Percentiles rank a stretch among this genome's conserved stretches.
Evolutionary conservation across 2,888 invertebrate species (phyloP).

Genomic region (Amphipyra tragopoginis): DNA sequence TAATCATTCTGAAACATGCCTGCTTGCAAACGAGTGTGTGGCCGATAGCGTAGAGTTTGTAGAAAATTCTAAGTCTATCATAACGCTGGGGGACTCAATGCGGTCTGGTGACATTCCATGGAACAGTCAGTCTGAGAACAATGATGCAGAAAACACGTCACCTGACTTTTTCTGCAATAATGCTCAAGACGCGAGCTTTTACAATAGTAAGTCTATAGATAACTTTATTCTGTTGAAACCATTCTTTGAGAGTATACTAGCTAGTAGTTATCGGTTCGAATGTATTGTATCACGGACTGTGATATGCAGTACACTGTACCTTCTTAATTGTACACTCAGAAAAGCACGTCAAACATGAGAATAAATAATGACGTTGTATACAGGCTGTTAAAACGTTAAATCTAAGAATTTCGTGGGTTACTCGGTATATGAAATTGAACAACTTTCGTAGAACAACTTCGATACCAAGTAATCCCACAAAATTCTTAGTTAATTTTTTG

Average conservation of each 20-base stretch:
- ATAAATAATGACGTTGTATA: no score
- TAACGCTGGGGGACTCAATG: conserved; percentile 69
- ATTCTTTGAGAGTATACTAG: not conserved
- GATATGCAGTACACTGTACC: no score
- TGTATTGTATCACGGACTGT: no score
- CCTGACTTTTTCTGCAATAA: conserved; percentile 66
- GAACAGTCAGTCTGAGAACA: conserved; percentile 44
- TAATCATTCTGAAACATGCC: conserved; percentile 84
- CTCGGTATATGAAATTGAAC: no score
- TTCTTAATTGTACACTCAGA: no score
- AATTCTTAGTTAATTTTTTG: no score
- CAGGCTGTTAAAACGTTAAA: no score
- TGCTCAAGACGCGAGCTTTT: conserved; percentile 64
- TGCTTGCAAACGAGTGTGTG: conserved; percentile 79
- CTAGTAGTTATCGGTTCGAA: not conserved
- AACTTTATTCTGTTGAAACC: no score
- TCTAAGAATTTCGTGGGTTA: no score
- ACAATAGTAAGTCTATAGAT: conserved; percentile 53
- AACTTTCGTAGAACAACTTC: no score
- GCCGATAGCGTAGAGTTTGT: conserved; percentile 75
- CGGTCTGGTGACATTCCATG: conserved; percentile 47
- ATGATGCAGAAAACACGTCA: conserved; percentile 51
- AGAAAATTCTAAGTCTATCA: conserved; percentile 69
- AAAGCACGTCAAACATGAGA: no score
- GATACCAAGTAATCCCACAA: no score